These are phyloP conservation scores for Pseudolaguvia tuberculata DNA, from an alignment of 2,113 vertebrate genomes.

Conservation along the genomic window DNA sequence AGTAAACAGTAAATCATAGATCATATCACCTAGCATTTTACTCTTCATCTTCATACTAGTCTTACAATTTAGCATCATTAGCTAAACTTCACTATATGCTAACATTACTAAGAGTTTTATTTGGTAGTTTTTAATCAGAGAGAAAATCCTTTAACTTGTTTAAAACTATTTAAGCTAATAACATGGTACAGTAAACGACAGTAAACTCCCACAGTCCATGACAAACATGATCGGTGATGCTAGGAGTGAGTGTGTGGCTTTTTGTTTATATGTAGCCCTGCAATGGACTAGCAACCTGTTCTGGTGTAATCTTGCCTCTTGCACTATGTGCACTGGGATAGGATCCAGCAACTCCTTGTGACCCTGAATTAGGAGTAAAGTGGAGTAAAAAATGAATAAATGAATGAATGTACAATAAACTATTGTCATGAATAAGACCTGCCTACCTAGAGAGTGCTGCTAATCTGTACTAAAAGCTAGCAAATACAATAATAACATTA, in stretches of 20 bases:
- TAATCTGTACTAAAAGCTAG: neutral
- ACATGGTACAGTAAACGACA: no score
- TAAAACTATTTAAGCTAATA: neutral
- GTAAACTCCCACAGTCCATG: no score
- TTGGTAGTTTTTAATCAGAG: neutral
- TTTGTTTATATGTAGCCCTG: no score
- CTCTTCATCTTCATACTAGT: neutral
- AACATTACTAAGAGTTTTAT: neutral
- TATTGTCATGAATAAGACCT: neutral
- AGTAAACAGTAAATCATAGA: neutral
- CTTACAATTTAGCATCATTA: conserved; percentile 3
- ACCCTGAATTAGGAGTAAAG: no score
- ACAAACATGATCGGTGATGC: no score
- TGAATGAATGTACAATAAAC: neutral
- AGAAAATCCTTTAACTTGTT: neutral
- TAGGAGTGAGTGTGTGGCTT: no score
- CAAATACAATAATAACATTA: neutral
- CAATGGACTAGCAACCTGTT: no score
- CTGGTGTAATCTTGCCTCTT: no score
- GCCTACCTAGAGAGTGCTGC: neutral
- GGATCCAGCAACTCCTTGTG: no score
- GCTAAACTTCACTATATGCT: neutral
- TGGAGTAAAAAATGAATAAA: no score
- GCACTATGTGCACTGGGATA: no score
- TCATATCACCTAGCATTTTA: neutral